Percentiles rank a stretch among this genome's conserved stretches.
Conservation (phyloP, 2,113 vertebrate genomes). For the Cepphus grylle region DNA sequence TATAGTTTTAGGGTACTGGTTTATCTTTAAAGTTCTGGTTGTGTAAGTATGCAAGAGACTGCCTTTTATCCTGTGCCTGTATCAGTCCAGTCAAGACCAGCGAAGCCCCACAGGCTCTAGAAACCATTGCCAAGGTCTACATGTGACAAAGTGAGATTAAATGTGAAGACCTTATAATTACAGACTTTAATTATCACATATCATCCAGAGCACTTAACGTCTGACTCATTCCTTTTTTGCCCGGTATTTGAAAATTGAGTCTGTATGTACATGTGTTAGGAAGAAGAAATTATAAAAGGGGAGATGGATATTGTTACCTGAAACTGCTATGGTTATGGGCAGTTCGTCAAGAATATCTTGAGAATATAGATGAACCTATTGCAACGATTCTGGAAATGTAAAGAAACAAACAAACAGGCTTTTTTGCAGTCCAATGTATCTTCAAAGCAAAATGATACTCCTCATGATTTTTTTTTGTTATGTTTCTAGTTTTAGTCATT, state of each 20-base stretch:
- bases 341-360: background rate
- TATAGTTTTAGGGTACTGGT: background rate
- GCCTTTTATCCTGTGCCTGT: background rate
- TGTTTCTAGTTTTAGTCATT: background rate
- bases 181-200: background rate
- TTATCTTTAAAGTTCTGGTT: background rate
- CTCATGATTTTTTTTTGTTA: background rate
- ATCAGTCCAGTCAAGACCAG: background rate
- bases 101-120: background rate
- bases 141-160: constrained; percentile 31
- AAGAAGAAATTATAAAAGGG: background rate
- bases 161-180: constrained; percentile 25
- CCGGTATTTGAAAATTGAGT: background rate
- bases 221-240: background rate
- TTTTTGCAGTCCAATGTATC: background rate
- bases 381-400: background rate
- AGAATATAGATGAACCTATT: background rate
- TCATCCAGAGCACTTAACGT: background rate
- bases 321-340: background rate
- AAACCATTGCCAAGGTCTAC: background rate
- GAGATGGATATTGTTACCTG: background rate
- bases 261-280: background rate
- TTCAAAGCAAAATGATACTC: background rate
- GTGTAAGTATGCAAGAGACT: background rate
- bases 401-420: background rate